These are phyloP conservation scores for Xanthorhoe spadicearia DNA, from an alignment of 2,888 invertebrate genomes.

Conservation along the genomic window DNA sequence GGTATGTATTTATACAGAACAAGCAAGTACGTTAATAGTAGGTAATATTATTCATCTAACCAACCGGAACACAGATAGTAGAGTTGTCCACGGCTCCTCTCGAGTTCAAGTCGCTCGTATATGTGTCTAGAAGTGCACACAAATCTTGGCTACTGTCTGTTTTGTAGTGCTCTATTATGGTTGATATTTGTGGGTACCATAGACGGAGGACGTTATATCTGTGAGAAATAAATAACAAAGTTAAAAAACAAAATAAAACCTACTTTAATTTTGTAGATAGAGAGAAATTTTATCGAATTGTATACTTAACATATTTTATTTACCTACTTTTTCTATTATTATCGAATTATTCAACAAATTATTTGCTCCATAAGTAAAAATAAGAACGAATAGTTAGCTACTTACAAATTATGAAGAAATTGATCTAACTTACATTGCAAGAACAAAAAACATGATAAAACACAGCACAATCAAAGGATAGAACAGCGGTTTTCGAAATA, in stretches of 20 bases:
- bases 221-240: no score
- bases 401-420: not conserved
- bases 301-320: no score
- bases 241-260: no score
- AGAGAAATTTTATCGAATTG: no score
- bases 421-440: slow-evolving; percentile 49
- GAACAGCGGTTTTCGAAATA: slow-evolving; percentile 55
- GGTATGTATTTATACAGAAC: no score
- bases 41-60: slow-evolving; percentile 35
- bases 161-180: slow-evolving; percentile 59
- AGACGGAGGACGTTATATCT: slow-evolving; percentile 60
- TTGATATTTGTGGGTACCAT: slow-evolving; percentile 67
- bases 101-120: slow-evolving; percentile 50
- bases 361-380: no score
- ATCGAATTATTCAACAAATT: no score
- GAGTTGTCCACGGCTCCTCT: slow-evolving; percentile 30
- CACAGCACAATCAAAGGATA: slow-evolving; percentile 50
- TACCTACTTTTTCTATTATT: no score
- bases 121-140: slow-evolving; percentile 56
- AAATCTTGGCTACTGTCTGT: slow-evolving; percentile 50
- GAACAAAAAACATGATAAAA: slow-evolving; percentile 48
- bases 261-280: no score
- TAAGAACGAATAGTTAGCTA: no score
- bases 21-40: no score
- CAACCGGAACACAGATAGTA: slow-evolving; percentile 58